These are phyloP conservation scores for Callionymus lyra DNA, from an alignment of 2,113 vertebrate species.

Conservation along the genomic window DNA sequence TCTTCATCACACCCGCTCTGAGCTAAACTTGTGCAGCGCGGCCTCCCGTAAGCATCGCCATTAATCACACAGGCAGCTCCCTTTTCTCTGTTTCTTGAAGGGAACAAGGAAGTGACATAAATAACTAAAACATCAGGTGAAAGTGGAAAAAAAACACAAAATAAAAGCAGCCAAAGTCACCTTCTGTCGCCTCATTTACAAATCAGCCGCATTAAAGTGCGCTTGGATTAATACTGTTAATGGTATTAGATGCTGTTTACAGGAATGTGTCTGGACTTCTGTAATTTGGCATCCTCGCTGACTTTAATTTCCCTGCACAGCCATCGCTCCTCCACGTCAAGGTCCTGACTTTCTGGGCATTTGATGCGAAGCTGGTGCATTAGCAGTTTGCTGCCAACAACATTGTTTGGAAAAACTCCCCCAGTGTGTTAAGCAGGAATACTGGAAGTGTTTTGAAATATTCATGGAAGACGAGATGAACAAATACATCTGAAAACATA, in stretches of 20 bases:
- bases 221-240: slow-evolving; percentile 32
- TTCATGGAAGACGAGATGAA: too few relatives aligned
- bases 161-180: slow-evolving; percentile 49
- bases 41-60: slow-evolving; percentile 35
- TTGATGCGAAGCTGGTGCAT: slow-evolving; percentile 2
- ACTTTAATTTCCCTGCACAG: neutral
- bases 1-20: slow-evolving; percentile 24
- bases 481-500: too few relatives aligned
- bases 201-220: too few relatives aligned
- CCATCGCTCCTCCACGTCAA: too few relatives aligned
- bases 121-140: slow-evolving; percentile 44
- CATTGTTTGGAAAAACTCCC: too few relatives aligned
- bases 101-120: slow-evolving; percentile 44
- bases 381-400: too few relatives aligned
- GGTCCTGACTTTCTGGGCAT: slow-evolving; percentile 22
- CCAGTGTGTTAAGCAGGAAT: too few relatives aligned
- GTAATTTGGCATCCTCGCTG: slow-evolving; percentile 14
- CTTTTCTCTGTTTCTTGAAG: slow-evolving; percentile 20
- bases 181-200: too few relatives aligned
- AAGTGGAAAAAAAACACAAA: slow-evolving; percentile 7
- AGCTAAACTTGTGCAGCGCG: slow-evolving; percentile 32
- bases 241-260: slow-evolving; percentile 25
- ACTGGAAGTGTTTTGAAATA: too few relatives aligned
- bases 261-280: slow-evolving; percentile 23
- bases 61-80: slow-evolving; percentile 55